phyloP scores from a whole-genome alignment of 2,113 vertebrate genomes.

The Corythornis madagascariensis region DNA sequence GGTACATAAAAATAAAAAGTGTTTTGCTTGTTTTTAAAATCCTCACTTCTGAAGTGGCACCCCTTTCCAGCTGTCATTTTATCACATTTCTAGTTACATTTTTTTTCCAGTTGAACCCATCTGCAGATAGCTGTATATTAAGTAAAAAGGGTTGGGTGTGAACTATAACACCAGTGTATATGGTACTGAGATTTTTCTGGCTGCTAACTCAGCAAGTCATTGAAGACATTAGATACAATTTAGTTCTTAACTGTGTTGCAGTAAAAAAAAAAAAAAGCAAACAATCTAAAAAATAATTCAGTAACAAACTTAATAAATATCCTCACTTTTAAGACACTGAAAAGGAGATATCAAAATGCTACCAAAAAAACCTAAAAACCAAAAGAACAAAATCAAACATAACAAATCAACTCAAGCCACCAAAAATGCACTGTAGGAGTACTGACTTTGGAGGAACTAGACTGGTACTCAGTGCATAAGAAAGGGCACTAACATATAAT shows the following conservation, averaged over 20 bases:
- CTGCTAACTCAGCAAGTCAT: background rate
- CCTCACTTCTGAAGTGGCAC: background rate
- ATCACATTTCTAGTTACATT: background rate
- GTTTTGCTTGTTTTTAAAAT: background rate
- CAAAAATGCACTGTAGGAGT: fast-evolving
- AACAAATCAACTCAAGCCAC: background rate
- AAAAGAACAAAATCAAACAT: background rate
- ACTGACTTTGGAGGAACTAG: background rate
- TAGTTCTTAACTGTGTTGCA: background rate
- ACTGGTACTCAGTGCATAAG: background rate
- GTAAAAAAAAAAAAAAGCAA: background rate
- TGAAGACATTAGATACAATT: background rate
- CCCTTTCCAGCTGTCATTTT: background rate
- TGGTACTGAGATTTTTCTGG: background rate
- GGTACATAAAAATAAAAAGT: background rate
- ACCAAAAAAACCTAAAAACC: background rate
- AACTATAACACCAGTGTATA: background rate
- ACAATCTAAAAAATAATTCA: background rate
- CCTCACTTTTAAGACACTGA: background rate
- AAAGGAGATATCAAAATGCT: background rate
- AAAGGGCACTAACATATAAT: background rate
- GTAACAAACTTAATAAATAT: background rate
- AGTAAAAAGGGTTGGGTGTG: background rate
- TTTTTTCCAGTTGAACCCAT: background rate
- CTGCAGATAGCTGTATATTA: background rate